Evolutionary conservation across 2,797 vertebrate genomes (phyloP).

Genomic region (Bovichtus variegatus): DNA sequence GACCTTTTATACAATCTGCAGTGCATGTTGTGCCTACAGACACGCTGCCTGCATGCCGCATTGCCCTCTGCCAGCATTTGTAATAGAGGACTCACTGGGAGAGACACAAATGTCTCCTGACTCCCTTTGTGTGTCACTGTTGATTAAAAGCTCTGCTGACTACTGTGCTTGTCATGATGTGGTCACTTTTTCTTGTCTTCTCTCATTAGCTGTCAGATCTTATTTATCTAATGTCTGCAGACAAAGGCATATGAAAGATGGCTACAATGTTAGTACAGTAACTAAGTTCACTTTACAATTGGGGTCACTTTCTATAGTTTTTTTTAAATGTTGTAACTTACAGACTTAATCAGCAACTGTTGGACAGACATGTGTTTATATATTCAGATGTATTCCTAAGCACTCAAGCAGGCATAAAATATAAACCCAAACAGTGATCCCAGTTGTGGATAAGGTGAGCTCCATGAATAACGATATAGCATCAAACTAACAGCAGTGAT

Average conservation of each 20-base stretch:
- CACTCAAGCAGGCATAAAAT: neutral
- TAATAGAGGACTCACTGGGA: conserved; percentile 29
- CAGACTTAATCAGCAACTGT: neutral
- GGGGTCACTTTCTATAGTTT: neutral
- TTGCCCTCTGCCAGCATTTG: conserved; percentile 50
- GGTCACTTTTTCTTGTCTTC: conserved; percentile 23
- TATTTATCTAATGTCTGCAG: conserved; percentile 21
- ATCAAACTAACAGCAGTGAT: neutral
- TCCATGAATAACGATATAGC: neutral
- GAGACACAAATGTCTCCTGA: conserved; percentile 30
- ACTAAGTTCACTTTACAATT: neutral
- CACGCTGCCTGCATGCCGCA: conserved; percentile 49
- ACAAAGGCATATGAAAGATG: neutral
- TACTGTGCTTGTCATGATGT: conserved; percentile 26
- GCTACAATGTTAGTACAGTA: no score
- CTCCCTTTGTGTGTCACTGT: conserved; percentile 35
- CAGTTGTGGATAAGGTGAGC: neutral
- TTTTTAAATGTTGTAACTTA: neutral
- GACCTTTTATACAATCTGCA: conserved; percentile 59
- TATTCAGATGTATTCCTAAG: conserved; percentile 1
- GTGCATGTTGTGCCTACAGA: conserved; percentile 59
- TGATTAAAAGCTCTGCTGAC: conserved; percentile 49
- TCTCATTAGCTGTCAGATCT: conserved; percentile 29
- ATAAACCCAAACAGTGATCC: neutral
- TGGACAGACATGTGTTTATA: neutral